Conservation (phyloP, 2,113 vertebrate genomes). For the Paradoxurus hermaphroditus region DNA sequence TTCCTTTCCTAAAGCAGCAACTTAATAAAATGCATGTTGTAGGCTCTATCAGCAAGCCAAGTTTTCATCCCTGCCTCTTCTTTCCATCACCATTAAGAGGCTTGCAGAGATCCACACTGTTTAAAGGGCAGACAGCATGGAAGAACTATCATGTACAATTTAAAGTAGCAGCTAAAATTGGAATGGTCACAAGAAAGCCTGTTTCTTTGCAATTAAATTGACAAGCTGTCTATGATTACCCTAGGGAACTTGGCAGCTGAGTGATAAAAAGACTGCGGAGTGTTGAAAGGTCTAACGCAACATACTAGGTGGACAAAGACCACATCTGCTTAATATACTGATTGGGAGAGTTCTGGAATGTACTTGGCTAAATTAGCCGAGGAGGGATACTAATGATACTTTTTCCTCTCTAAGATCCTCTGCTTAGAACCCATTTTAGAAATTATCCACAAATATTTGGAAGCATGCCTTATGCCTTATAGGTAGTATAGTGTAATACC, state of each 20-base stretch:
- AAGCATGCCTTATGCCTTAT: conserved; percentile 12
- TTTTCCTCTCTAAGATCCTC: conserved; percentile 23
- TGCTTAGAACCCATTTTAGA: conserved; percentile 39
- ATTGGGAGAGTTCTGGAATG: conserved; percentile 69
- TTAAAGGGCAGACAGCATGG: conserved; percentile 72
- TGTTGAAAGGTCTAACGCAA: conserved; percentile 70
- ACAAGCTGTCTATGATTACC: conserved; percentile 75
- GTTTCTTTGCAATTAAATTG: conserved; percentile 77
- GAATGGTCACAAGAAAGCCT: conserved; percentile 76
- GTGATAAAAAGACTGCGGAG: conserved; percentile 70
- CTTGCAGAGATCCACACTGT: conserved; percentile 61
- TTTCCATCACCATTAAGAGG: conserved; percentile 51
- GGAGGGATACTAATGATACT: conserved; percentile 18
- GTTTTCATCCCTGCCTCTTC: conserved; percentile 50
- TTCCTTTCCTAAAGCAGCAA: conserved; percentile 47
- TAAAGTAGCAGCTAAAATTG: conserved; percentile 76
- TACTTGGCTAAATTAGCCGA: conserved; percentile 57
- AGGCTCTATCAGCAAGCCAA: background rate
- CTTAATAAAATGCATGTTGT: conserved; percentile 46
- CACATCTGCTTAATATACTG: conserved; percentile 75
- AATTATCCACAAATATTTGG: conserved; percentile 44
- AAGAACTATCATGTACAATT: conserved; percentile 70
- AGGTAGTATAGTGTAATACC: background rate
- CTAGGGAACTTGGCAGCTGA: conserved; percentile 72
- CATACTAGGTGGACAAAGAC: conserved; percentile 71